Evolutionary conservation across 1,140 invertebrate genomes (phyloP), one percentile per base, ranked within the genome.

Genomic region (Triops cancriformis): DNA sequence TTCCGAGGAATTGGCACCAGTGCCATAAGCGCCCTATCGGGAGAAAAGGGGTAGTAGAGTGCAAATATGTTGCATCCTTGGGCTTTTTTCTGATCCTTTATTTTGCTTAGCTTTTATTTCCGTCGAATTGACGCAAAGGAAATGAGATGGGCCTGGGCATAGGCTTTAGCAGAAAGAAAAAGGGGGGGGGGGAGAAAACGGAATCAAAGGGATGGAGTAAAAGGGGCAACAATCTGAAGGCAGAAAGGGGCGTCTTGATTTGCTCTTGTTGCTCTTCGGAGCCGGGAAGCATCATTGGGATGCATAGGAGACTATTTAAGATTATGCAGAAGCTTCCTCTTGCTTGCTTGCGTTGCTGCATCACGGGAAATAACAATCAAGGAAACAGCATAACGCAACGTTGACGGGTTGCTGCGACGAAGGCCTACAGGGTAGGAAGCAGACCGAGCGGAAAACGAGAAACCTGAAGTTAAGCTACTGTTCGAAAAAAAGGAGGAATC

Each of bases 361-460:
- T 64, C 18, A 64, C 51, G 51, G 51, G 51, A 64, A 64, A 64
- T 64, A 64, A 64, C 51, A 64, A 64, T 64, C 51, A 64, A 64
- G 51, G 51, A 64, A 64, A 64, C 51, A n/a, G 51, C 51, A 64
- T 64, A 64, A 64, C 51, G 51, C 51, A 64, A 64, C 51, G 51
- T 23, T 64, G 51, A 64, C 51, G 51, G 51, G 51, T 23, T 64
- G 10, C 2, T 37, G 2, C 31, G 31, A 37, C n/a, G 31, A 37
- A 37, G 31, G 51, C 51, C 51, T 18, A 18, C 18, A 64, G 51
- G n/a, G 18, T 6, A 9, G 51, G 23, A 64, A 64, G 18, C 18
- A 64, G 51, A n/a, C 51, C 18, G 51, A 64, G 51, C 14, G 51
- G 51, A 64, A 64, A 64, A 64, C 23, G 51, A 64, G 51, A 64